Evolutionary conservation across 2,888 invertebrate genomes (phyloP).

Genomic region (Trissolcus brochymenae): DNA sequence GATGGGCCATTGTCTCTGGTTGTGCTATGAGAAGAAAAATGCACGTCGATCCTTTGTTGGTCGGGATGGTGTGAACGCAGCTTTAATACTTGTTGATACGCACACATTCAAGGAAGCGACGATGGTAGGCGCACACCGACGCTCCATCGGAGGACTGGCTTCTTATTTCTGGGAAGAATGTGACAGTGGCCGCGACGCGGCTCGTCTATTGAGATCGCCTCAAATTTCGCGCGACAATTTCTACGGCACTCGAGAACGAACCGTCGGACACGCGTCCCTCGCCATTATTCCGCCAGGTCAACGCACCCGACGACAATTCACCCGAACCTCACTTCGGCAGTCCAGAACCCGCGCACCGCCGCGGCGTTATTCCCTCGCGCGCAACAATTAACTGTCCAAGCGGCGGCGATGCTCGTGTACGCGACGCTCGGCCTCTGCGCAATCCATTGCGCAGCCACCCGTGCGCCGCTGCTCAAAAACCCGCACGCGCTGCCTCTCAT

Average conservation of each 20-base stretch:
- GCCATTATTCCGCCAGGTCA: constrained; percentile 55
- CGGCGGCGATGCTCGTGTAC: constrained; percentile 23
- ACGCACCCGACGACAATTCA: constrained; percentile 41
- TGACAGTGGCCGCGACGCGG: constrained; percentile 64
- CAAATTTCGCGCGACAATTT: constrained; percentile 29
- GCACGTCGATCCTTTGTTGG: constrained; percentile 23
- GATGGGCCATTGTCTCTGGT: neutral
- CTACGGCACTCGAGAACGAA: constrained; percentile 40
- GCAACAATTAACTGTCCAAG: constrained; percentile 55
- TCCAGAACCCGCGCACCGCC: constrained; percentile 14
- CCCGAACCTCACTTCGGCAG: constrained; percentile 10
- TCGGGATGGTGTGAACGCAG: constrained; percentile 34
- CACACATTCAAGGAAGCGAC: constrained; percentile 62
- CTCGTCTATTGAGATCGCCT: constrained; percentile 52
- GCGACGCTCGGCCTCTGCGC: constrained; percentile 38
- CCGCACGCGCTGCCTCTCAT: too few species aligned
- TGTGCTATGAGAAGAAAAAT: constrained; percentile 18
- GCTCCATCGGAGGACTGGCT: constrained; percentile 59
- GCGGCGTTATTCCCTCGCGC: constrained; percentile 46
- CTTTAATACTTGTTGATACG: constrained; percentile 57
- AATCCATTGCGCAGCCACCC: constrained; percentile 34
- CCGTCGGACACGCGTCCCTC: constrained; percentile 31
- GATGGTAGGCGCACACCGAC: constrained; percentile 56
- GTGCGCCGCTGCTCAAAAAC: constrained; percentile 26
- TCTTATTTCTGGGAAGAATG: constrained; percentile 65